Conservation (phyloP, 2,888 invertebrate species). For the Biston stratarius region DNA sequence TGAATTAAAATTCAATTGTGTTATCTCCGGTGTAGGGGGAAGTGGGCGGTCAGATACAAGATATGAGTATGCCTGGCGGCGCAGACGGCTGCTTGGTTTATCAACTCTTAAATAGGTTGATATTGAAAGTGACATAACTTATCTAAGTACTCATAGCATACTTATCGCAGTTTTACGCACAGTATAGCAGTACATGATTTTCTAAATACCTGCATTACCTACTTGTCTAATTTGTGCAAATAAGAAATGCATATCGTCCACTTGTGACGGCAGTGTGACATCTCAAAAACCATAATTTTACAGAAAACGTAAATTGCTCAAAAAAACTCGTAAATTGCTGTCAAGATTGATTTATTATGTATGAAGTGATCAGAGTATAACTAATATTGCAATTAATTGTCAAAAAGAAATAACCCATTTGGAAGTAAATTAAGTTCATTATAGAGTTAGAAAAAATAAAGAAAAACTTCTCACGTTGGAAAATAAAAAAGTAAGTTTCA, state of each 20-base stretch:
- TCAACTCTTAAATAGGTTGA: slow-evolving; percentile 46
- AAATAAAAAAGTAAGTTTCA: too few relatives aligned
- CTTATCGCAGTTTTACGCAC: not conserved
- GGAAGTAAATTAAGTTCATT: too few relatives aligned
- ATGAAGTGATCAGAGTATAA: too few relatives aligned
- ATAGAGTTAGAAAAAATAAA: too few relatives aligned
- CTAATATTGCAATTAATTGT: too few relatives aligned
- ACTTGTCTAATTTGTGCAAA: not conserved
- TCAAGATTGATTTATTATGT: too few relatives aligned
- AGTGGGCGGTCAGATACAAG: slow-evolving; percentile 44
- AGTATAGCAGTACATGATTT: not conserved
- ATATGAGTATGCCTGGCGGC: slow-evolving; percentile 40
- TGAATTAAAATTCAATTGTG: slow-evolving; percentile 73
- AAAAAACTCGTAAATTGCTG: too few relatives aligned
- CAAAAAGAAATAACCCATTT: too few relatives aligned
- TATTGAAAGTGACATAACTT: slow-evolving; percentile 21
- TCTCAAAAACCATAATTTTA: too few relatives aligned
- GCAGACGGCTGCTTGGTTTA: slow-evolving; percentile 44
- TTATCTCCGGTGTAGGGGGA: slow-evolving; percentile 52
- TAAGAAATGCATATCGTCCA: not conserved
- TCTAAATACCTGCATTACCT: not conserved
- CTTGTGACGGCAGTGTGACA: too few relatives aligned
- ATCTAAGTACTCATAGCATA: not conserved
- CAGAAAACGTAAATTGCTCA: too few relatives aligned
- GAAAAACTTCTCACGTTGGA: too few relatives aligned